Percentiles rank a stretch among this genome's conserved stretches.
These are phyloP conservation scores for Brenthis daphne DNA, from an alignment of 2,888 invertebrate species.

Conservation along the genomic window DNA sequence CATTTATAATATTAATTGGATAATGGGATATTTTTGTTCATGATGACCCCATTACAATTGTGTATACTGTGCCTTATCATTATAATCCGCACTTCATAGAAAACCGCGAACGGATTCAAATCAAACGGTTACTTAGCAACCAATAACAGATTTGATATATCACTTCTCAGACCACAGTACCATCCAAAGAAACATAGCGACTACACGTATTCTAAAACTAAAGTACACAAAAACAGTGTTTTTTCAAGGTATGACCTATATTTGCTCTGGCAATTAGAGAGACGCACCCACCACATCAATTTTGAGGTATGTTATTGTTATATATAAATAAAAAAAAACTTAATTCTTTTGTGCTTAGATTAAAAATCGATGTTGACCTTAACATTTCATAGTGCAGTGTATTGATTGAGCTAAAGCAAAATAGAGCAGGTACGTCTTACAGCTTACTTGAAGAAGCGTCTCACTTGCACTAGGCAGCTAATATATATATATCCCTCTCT, in stretches of 20 bases:
- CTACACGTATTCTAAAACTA: slow-evolving; percentile 47
- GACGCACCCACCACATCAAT: slow-evolving; percentile 1
- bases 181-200: slow-evolving; percentile 41
- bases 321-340: not conserved
- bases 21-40: too few relatives aligned
- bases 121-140: slow-evolving; percentile 59
- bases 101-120: slow-evolving; percentile 35
- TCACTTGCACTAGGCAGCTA: slow-evolving; percentile 19
- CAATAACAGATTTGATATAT: slow-evolving; percentile 61
- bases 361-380: slow-evolving; percentile 52
- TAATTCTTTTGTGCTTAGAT: too few relatives aligned
- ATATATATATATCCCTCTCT: slow-evolving; percentile 16
- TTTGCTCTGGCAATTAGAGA: not conserved
- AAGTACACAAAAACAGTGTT: too few relatives aligned
- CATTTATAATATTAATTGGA: too few relatives aligned
- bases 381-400: slow-evolving; percentile 59
- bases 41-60: too few relatives aligned
- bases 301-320: not conserved
- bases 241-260: not conserved
- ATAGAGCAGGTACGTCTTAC: slow-evolving; percentile 56
- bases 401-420: slow-evolving; percentile 57
- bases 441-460: slow-evolving; percentile 42
- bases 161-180: slow-evolving; percentile 47
- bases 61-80: slow-evolving; percentile 16
- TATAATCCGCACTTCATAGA: slow-evolving; percentile 35